Evolutionary conservation across 2,888 invertebrate genomes (phyloP).

Genomic region (Leptinotarsa haldemani): DNA sequence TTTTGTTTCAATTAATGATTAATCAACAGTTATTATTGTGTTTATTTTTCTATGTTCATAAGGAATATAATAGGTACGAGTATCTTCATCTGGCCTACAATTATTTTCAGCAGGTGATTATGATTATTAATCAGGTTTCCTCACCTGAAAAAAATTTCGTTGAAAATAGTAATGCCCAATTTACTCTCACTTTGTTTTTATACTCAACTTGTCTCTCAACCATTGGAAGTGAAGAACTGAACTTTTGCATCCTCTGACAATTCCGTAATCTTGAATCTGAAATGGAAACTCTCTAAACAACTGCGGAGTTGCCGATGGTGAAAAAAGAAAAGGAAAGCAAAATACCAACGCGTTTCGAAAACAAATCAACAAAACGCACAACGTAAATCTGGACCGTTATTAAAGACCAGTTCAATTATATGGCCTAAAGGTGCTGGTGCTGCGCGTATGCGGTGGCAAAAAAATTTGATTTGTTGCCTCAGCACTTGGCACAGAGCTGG

Average conservation of each 20-base stretch:
- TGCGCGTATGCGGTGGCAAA: conserved; percentile 44
- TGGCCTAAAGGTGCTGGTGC: conserved; percentile 42
- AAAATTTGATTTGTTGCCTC: conserved; percentile 46
- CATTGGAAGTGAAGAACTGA: neutral
- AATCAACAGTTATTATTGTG: too few relatives aligned
- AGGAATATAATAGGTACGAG: too few relatives aligned
- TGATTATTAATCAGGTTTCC: too few relatives aligned
- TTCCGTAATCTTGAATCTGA: conserved; percentile 19
- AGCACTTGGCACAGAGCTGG: conserved; percentile 22
- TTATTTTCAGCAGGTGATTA: too few relatives aligned
- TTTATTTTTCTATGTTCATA: too few relatives aligned
- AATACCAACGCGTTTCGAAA: conserved; percentile 28
- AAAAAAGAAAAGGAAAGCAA: conserved; percentile 25
- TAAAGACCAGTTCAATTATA: conserved; percentile 44
- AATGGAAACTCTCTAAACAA: conserved; percentile 2
- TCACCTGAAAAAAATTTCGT: too few relatives aligned
- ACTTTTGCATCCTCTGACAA: neutral
- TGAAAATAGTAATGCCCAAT: too few relatives aligned
- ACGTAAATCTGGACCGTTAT: conserved; percentile 38
- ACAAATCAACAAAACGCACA: conserved; percentile 34
- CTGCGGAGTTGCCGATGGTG: conserved; percentile 1
- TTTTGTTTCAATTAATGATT: too few relatives aligned
- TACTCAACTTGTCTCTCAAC: neutral
- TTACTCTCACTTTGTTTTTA: too few relatives aligned
- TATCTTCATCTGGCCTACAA: too few relatives aligned